A percentile compares a stretch with the other conserved stretches of the same genome.
phyloP scores from a whole-genome alignment of 1,140 invertebrate genomes.

The Cherax quadricarinatus region DNA sequence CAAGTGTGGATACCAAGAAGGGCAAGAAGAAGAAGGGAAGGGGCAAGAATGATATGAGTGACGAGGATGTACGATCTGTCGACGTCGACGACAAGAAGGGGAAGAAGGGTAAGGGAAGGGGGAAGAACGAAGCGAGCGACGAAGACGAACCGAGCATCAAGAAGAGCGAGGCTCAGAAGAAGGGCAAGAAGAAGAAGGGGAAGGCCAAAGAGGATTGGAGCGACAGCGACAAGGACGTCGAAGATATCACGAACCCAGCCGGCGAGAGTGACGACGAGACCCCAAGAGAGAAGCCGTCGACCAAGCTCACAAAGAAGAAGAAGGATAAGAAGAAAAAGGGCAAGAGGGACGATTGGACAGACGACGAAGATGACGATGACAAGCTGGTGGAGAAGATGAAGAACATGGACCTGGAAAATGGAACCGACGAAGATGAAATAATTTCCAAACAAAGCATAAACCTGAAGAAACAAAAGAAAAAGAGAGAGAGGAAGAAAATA shows the following conservation, averaged over 20 bases:
- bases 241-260: constrained; percentile 11
- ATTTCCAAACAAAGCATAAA: constrained; percentile 17
- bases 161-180: constrained; percentile 46
- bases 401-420: constrained; percentile 45
- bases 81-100: constrained; percentile 35
- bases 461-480: constrained; percentile 49
- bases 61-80: constrained; percentile 18
- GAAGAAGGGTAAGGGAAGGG: constrained; percentile 74
- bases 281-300: constrained; percentile 28
- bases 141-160: constrained; percentile 22
- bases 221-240: constrained; percentile 56
- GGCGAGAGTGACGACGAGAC: constrained; percentile 32
- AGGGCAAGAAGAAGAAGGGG: constrained; percentile 46
- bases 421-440: constrained; percentile 19
- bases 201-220: constrained; percentile 47
- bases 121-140: constrained; percentile 71
- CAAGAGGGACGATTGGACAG: constrained; percentile 67
- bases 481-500: constrained; percentile 27
- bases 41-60: constrained; percentile 65
- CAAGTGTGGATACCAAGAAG: background rate
- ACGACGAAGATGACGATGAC: constrained; percentile 73
- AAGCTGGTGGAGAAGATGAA: constrained; percentile 60
- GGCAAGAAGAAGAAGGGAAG: constrained; percentile 65
- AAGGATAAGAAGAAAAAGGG: constrained; percentile 68
- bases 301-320: constrained; percentile 54